A percentile compares a stretch with the other conserved stretches of the same genome.
phyloP scores from a whole-genome alignment of 2,797 vertebrate species.

The Mormyrops boulengeri region DNA sequence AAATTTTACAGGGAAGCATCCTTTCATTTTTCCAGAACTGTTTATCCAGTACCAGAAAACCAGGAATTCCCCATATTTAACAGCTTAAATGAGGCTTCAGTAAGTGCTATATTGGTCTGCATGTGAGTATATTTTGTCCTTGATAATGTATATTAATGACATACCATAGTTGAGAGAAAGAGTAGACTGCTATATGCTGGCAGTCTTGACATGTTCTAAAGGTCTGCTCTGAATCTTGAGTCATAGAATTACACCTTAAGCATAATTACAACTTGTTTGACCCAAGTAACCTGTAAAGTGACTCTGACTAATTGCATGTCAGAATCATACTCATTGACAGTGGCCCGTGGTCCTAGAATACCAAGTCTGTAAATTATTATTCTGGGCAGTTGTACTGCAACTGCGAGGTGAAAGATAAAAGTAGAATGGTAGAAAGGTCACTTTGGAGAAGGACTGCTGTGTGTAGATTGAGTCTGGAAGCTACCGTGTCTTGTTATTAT shows the following conservation, averaged over 20 bases:
- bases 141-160: constrained; percentile 7
- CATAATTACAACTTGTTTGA: constrained; percentile 37
- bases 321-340: constrained; percentile 21
- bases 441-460: neutral
- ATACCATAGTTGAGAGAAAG: neutral
- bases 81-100: neutral
- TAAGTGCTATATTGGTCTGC: neutral
- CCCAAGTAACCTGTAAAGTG: constrained; percentile 38
- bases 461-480: neutral
- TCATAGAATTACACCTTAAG: constrained; percentile 17
- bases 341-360: constrained; percentile 32
- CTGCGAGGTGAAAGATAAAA: constrained; percentile 31
- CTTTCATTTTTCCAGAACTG: neutral
- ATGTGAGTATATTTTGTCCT: constrained; percentile 16
- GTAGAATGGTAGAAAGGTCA: neutral
- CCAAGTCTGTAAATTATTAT: constrained; percentile 40
- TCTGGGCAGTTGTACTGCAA: constrained; percentile 32
- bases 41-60: neutral
- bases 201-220: constrained; percentile 7
- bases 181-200: neutral
- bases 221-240: neutral
- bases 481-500: neutral
- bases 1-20: neutral
- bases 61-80: neutral
- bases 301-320: constrained; percentile 45